phyloP scores from a whole-genome alignment of 1,140 invertebrate species.

The Leguminivora glycinivorella region DNA sequence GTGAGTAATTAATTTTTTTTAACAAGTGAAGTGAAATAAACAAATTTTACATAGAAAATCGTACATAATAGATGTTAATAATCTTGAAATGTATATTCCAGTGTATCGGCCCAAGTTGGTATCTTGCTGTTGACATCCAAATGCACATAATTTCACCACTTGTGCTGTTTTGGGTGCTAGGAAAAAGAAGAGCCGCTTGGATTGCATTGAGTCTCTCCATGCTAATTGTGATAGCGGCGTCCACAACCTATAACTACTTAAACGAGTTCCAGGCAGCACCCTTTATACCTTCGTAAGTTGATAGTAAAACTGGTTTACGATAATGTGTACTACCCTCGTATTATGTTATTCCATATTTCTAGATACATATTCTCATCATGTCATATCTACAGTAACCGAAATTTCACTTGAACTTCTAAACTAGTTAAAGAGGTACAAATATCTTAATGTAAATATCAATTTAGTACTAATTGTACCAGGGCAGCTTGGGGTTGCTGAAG shows the following conservation, averaged over 20 bases:
- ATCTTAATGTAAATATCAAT: no score
- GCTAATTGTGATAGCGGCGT: slow-evolving; percentile 35
- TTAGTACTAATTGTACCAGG: no score
- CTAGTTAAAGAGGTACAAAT: no score
- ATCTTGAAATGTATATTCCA: slow-evolving; percentile 46
- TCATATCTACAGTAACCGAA: no score
- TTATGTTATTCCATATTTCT: no score
- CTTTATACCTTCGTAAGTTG: slow-evolving; percentile 31
- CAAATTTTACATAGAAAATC: no score
- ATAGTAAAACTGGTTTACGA: background rate
- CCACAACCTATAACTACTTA: slow-evolving; percentile 59
- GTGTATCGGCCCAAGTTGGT: slow-evolving; percentile 81
- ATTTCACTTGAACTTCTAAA: no score
- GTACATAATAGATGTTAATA: background rate
- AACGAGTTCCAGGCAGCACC: slow-evolving; percentile 57
- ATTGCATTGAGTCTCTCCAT: slow-evolving; percentile 37
- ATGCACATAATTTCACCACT: slow-evolving; percentile 75
- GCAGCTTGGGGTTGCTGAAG: no score
- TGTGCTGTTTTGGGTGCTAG: slow-evolving; percentile 67
- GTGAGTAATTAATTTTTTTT: no score
- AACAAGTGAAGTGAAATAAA: no score
- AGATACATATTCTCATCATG: no score
- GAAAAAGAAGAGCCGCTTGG: slow-evolving; percentile 45
- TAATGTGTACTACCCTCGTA: no score
- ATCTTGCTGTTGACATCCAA: slow-evolving; percentile 80